Evolutionary conservation across 2,113 vertebrate genomes (phyloP).

Genomic region (Atractosteus spatula): DNA sequence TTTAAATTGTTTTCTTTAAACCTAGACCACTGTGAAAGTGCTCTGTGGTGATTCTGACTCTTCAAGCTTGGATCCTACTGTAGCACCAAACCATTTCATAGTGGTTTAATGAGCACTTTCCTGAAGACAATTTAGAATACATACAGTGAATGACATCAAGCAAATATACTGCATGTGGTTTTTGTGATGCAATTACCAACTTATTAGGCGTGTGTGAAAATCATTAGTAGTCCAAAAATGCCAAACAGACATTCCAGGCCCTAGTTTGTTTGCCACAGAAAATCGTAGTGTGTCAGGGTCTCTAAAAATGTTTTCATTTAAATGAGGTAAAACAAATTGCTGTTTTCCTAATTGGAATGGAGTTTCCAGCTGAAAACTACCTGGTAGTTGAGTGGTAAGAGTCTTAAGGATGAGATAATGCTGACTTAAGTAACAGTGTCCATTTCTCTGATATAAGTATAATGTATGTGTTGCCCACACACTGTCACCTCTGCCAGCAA

Average conservation of each 20-base stretch:
- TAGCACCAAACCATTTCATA: background rate
- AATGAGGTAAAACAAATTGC: background rate
- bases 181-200: conserved; percentile 47
- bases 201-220: conserved; percentile 46
- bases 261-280: conserved; percentile 29
- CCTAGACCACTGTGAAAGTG: conserved; percentile 24
- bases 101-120: conserved; percentile 26
- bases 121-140: conserved; percentile 31
- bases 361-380: conserved; percentile 46
- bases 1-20: conserved; percentile 4
- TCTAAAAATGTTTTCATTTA: background rate
- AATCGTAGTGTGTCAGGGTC: conserved; percentile 29
- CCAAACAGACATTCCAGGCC: background rate
- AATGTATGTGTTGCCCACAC: conserved; percentile 55
- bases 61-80: background rate
- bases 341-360: background rate
- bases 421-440: conserved; percentile 61
- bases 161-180: conserved; percentile 22
- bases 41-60: conserved; percentile 30
- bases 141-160: conserved; percentile 29
- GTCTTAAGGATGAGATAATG: conserved; percentile 63
- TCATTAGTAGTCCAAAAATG: conserved; percentile 35
- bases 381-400: conserved; percentile 41
- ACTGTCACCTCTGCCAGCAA: conserved; percentile 35
- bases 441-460: conserved; percentile 59